Evolutionary conservation across 2,113 vertebrate genomes (phyloP), one percentile per base, ranked within the genome.

Genomic region (Camelus bactrianus): DNA sequence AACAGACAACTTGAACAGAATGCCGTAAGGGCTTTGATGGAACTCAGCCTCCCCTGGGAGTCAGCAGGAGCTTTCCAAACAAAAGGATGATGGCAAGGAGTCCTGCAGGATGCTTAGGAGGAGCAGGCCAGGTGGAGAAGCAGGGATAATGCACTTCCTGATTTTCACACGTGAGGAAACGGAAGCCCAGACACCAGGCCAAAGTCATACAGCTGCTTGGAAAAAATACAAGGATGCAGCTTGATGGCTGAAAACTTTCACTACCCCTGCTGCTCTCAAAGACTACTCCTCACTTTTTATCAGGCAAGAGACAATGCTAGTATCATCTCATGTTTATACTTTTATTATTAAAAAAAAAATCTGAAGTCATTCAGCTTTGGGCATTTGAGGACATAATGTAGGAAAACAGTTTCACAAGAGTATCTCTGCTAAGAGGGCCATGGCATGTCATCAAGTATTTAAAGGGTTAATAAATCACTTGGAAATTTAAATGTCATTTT

Each of bases 401-500:
- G 32, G 60, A 46, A 80, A 32, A 0, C 2, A 62, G 64, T 90
- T 26, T 50, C 58, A 42, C 24, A 93, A 81, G 50, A 79, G 7
- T 28, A 54, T 5, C 48, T 73, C 50, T 82, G 83, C 77, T 3
- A 28, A 75, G 24, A 95, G 38, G 52, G 12, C 70, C n/a, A 11
- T 6, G 6, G 80, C 42, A 94, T 16, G 92, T 35, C 26, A 72
- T 9, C 75, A 97, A 84, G 80, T 20, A 58, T 56, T 73, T 69
- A 79, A 79, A 94, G 97, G 89, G 92, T 95, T 97, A 98, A 97
- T 69, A 91, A 91, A 94, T 96, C 89, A 93, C 79, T 88, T 58
- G 94, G 95, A 97, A 97, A 97, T 96, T 38, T 97, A 92, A 97
- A 98, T 98, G 87, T 32, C 88, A 58, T 97, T 98, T 97, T 85